Base-by-base conservation (phyloP, 1,140 invertebrate genomes). In the Cylas formicarius region DNA sequence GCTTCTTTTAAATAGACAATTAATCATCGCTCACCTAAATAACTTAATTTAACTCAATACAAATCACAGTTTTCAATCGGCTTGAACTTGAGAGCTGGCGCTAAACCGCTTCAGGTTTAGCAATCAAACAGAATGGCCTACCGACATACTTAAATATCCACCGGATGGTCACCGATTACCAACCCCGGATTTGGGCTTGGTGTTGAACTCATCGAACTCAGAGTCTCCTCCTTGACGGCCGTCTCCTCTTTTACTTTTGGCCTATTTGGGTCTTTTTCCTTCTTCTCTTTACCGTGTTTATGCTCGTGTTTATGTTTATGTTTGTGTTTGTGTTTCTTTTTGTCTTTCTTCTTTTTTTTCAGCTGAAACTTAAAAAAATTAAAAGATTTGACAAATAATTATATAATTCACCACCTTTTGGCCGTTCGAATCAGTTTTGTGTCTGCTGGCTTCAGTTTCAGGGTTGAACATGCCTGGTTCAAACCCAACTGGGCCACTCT, bases 341-440 rank as follows among this genome's bases (percentile, higher is more conserved):
- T 87, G 37, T 88, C 80, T 56, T 88, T 86, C 56, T 87, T 85
- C 65, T 88, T 86, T 58, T 87, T 86, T 61, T 87, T 85, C 49
- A 75, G 67, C 75, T 81, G 56, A 52, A 67, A 67, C 50, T 27
- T n/a, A n/a, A n/a, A 48, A 23, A 21, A 32, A 8, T 21, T 16
- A 45, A 29, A 32, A 11, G 6, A 18, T 23, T 57, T 57, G 52
- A 57, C 55, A 53, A 42, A 33, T 49, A 48, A 23, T 31, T 44
- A 45, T 53, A 14, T 32, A 29, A 32, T 48, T 43, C 39, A 29
- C 34, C 37, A 48, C 47, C 45, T 56, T 38, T 22, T 43, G 32
- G 16, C 49, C 40, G 18, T 41, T 44, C 28, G 52, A 31, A 33
- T 40, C 46, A 40, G 28, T 50, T 55, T 72, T 74, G 22, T 64